These are phyloP conservation scores for Ceuthmochares aereus DNA, from an alignment of 2,113 vertebrate genomes.

Conservation along the genomic window DNA sequence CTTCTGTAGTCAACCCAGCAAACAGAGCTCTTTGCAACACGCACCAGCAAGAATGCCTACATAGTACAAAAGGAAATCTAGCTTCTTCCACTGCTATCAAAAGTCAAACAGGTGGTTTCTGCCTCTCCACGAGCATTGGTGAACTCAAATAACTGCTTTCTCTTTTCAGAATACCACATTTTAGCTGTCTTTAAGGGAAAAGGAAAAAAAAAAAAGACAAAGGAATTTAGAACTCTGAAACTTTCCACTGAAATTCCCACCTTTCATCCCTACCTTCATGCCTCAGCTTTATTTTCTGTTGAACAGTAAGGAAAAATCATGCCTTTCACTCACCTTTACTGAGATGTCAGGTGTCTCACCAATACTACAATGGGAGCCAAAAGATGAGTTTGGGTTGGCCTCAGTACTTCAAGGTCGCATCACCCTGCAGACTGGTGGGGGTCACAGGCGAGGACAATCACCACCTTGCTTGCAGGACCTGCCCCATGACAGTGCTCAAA, in stretches of 20 bases:
- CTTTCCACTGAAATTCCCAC: neutral
- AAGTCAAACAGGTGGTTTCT: conserved; percentile 78
- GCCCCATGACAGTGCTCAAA: neutral
- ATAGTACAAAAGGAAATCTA: neutral
- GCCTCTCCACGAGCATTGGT: conserved; percentile 56
- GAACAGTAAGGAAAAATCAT: neutral
- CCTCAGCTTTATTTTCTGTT: neutral
- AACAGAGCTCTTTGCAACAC: neutral
- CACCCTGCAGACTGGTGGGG: no score
- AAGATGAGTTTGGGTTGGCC: neutral
- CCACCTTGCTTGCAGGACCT: neutral
- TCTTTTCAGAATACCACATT: conserved; percentile 82
- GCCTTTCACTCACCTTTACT: neutral
- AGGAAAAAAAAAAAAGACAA: neutral
- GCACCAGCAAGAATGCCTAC: neutral
- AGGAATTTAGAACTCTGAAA: neutral
- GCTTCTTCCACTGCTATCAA: conserved; percentile 79
- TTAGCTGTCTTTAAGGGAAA: conserved; percentile 71
- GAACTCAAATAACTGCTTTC: conserved; percentile 78
- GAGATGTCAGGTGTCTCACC: neutral
- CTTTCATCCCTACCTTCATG: neutral
- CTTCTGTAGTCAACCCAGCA: conserved; percentile 77
- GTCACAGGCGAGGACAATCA: neutral
- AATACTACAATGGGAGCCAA: neutral
- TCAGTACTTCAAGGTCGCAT: neutral